Conservation (phyloP, 2,797 vertebrate genomes). For the Enteromius fasciolatus region DNA sequence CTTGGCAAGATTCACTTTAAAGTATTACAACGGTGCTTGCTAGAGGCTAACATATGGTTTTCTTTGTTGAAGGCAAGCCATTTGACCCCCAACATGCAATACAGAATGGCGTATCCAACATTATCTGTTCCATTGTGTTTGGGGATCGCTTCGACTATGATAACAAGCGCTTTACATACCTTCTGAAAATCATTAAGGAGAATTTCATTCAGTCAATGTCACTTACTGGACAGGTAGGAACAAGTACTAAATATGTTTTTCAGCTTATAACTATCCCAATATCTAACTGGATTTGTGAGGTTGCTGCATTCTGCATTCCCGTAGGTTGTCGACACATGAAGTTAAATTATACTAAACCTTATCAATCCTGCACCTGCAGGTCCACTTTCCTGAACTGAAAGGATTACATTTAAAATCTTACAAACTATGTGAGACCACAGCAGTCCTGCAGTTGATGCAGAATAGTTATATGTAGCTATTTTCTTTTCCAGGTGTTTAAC, state of each 20-base stretch:
- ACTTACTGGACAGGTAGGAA: constrained; percentile 49
- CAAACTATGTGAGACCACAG: too few relatives aligned
- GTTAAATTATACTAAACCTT: neutral
- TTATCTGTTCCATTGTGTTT: constrained; percentile 66
- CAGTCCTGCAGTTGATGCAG: neutral
- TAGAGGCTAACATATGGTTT: neutral
- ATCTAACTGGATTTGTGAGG: neutral
- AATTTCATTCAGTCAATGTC: constrained; percentile 30
- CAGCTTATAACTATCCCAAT: neutral
- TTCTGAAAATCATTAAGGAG: constrained; percentile 43
- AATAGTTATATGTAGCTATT: neutral
- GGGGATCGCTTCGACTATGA: constrained; percentile 65
- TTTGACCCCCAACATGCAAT: constrained; percentile 60
- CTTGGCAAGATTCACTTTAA: neutral
- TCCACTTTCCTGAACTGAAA: neutral
- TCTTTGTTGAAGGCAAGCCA: constrained; percentile 51
- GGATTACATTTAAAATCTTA: too few relatives aligned
- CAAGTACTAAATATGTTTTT: neutral
- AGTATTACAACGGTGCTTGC: neutral
- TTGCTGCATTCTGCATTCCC: neutral
- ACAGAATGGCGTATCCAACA: constrained; percentile 65
- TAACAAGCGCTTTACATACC: constrained; percentile 41
- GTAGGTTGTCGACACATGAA: neutral
- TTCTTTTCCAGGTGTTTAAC: constrained; percentile 55
- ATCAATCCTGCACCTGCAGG: neutral